Conservation (phyloP, 2,888 invertebrate genomes). For the Stenolophus ochropezus region DNA sequence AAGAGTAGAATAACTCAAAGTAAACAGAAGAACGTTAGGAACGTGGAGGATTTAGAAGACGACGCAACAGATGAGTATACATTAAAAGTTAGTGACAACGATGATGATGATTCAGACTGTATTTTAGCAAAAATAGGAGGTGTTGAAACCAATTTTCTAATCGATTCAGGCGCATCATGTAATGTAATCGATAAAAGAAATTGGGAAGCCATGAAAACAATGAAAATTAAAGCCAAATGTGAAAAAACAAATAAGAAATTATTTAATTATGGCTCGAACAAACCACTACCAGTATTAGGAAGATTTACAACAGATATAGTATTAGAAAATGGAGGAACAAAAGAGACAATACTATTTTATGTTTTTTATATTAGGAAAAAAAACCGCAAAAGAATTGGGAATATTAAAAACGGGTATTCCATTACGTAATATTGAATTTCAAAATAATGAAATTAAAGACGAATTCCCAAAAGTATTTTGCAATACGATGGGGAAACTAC, state of each 20-base stretch:
- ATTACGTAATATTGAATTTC: not conserved
- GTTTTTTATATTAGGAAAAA: not conserved
- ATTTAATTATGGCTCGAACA: not conserved
- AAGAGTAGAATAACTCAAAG: too few species aligned
- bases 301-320: not conserved
- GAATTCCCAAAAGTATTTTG: not conserved
- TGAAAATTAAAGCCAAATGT: constrained; percentile 6
- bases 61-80: not conserved
- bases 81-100: not conserved
- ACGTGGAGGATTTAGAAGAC: too few species aligned
- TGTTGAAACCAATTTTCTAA: not conserved
- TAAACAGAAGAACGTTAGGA: too few species aligned
- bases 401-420: constrained; percentile 8
- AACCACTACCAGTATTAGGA: not conserved
- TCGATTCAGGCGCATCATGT: constrained; percentile 1
- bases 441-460: not conserved
- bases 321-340: not conserved
- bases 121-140: not conserved
- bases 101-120: not conserved
- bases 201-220: not conserved
- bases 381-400: not conserved
- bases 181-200: not conserved
- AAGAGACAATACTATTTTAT: not conserved
- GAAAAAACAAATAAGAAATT: not conserved
- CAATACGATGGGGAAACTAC: not conserved